A percentile compares a stretch with the other conserved stretches of the same genome.
phyloP scores from a whole-genome alignment of 2,888 invertebrate species.

The Leptarthrus brevirostris region DNA sequence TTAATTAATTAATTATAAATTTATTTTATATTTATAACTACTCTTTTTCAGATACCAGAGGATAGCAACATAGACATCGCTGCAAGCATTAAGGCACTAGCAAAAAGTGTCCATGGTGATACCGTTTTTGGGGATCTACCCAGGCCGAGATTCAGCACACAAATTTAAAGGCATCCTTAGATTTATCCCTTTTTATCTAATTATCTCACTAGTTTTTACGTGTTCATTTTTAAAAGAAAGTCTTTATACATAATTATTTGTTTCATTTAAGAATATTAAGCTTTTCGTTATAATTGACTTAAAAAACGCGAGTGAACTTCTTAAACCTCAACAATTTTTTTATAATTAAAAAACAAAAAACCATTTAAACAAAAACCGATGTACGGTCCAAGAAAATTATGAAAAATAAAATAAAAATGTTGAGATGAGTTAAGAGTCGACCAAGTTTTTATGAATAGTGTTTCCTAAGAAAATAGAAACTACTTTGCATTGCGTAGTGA shows the following conservation, averaged over 20 bases:
- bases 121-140: slow-evolving; percentile 89
- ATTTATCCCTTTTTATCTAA: slow-evolving; percentile 17
- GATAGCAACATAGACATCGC: slow-evolving; percentile 84
- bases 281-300: slow-evolving; percentile 22
- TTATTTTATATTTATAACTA: neutral
- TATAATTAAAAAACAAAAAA: neutral
- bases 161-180: slow-evolving; percentile 71
- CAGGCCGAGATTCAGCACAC: slow-evolving; percentile 84
- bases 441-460: neutral
- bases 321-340: slow-evolving; percentile 1
- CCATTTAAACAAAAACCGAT: neutral
- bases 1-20: neutral
- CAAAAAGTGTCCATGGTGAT: slow-evolving; percentile 89
- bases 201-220: slow-evolving; percentile 45
- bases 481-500: neutral
- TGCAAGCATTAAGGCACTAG: slow-evolving; percentile 91
- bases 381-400: neutral
- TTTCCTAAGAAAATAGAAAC: slow-evolving; percentile 8
- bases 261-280: slow-evolving; percentile 16
- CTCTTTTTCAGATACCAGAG: slow-evolving; percentile 58
- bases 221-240: slow-evolving; percentile 38
- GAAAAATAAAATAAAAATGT: slow-evolving; percentile 6
- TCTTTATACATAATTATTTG: slow-evolving; percentile 34
- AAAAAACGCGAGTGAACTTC: slow-evolving; percentile 9
- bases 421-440: neutral